Conservation (phyloP, 2,888 invertebrate genomes). For the Limenitis camilla region DNA sequence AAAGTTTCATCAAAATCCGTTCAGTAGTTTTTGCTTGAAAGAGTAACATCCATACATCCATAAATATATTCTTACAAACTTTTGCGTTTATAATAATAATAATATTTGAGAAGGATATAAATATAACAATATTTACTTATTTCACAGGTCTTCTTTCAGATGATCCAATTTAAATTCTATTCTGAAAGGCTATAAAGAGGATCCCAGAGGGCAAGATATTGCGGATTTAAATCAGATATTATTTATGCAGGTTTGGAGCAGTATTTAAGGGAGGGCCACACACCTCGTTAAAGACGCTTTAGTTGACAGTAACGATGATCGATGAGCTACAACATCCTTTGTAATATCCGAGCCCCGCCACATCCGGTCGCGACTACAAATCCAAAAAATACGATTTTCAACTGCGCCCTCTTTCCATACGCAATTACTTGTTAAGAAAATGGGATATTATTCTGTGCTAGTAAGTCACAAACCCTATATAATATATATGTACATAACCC, state of each 20-base stretch:
- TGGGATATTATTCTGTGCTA: neutral
- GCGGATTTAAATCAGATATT: neutral
- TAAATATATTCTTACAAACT: no score
- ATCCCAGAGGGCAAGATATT: neutral
- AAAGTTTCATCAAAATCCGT: no score
- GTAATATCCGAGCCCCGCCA: slow-evolving; percentile 24
- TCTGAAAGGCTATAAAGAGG: neutral
- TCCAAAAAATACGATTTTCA: slow-evolving; percentile 7
- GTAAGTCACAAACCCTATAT: neutral
- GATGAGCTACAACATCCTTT: slow-evolving; percentile 23
- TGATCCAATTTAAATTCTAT: neutral
- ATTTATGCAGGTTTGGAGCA: slow-evolving; percentile 7
- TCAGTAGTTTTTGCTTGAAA: no score
- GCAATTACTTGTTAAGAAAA: no score
- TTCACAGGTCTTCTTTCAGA: neutral
- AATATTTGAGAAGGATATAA: no score
- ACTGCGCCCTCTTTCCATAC: neutral
- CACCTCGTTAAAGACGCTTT: slow-evolving; percentile 16
- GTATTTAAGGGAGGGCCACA: slow-evolving; percentile 11
- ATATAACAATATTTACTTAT: no score
- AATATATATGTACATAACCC: no score
- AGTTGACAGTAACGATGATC: slow-evolving; percentile 25
- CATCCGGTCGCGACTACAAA: slow-evolving; percentile 15
- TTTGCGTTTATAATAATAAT: no score
- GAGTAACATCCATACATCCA: no score